Evolutionary conservation across 2,113 vertebrate species (phyloP).

Genomic region (Toxotes chatareus): DNA sequence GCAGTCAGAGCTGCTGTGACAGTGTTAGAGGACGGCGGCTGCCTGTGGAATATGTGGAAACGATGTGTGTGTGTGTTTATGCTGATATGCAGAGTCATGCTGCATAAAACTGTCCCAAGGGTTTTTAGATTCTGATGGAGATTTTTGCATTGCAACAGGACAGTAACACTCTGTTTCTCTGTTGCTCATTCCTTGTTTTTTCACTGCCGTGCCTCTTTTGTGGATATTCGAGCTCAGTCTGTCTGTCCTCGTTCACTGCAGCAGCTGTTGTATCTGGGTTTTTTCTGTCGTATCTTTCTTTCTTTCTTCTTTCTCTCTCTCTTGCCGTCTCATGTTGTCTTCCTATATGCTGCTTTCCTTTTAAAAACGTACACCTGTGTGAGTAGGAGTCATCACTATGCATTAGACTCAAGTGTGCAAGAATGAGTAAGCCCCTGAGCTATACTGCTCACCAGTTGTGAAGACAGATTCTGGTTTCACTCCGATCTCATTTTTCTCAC

Average conservation of each 20-base stretch:
- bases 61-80: constrained; percentile 59
- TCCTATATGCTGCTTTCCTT: not conserved
- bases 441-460: constrained; percentile 15
- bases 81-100: constrained; percentile 74
- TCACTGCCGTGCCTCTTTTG: constrained; percentile 12
- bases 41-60: constrained; percentile 40
- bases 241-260: constrained; percentile 12
- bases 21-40: constrained; percentile 33
- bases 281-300: not conserved
- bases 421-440: constrained; percentile 63
- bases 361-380: constrained; percentile 41
- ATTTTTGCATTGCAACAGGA: constrained; percentile 34
- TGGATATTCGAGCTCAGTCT: constrained; percentile 9
- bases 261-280: not conserved
- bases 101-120: constrained; percentile 64
- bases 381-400: constrained; percentile 22
- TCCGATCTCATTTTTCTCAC: constrained; percentile 45
- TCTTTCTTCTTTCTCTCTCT: constrained; percentile 1
- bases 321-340: not conserved
- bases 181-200: not conserved
- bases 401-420: constrained; percentile 23
- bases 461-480: constrained; percentile 63
- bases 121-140: constrained; percentile 52
- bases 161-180: constrained; percentile 17
- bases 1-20: constrained; percentile 26